Evolutionary conservation across 2,797 vertebrate genomes (phyloP).

Genomic region (Chrysocyon brachyurus): DNA sequence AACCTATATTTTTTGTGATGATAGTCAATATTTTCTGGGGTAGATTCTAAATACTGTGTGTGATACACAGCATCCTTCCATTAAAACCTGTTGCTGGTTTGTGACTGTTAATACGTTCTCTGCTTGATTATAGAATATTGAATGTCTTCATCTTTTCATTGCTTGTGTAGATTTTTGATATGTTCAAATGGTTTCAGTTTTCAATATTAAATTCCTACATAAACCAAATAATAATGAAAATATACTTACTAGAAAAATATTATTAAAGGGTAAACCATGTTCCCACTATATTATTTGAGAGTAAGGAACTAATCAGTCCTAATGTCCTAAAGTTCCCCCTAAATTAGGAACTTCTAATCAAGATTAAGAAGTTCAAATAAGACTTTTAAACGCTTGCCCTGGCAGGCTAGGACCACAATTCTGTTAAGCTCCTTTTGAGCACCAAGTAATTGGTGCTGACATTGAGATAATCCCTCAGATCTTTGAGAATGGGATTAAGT

Average conservation of each 20-base stretch:
- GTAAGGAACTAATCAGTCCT: not conserved
- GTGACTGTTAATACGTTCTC: not conserved
- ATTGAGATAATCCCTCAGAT: not conserved
- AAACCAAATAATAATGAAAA: slow-evolving; percentile 26
- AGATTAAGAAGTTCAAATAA: not conserved
- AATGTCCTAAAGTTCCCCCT: not conserved
- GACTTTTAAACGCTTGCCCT: not conserved
- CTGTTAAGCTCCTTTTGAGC: not conserved
- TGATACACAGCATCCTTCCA: no score
- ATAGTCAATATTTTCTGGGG: not conserved
- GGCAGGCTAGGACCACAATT: not conserved
- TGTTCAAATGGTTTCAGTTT: not conserved
- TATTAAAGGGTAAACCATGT: not conserved
- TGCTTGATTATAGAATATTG: not conserved
- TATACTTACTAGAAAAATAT: not conserved
- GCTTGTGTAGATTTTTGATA: not conserved
- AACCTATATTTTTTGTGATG: not conserved
- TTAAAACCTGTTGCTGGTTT: not conserved
- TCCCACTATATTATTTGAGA: not conserved
- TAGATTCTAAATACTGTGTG: not conserved
- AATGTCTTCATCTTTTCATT: not conserved
- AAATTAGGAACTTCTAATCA: not conserved
- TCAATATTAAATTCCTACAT: slow-evolving; percentile 28
- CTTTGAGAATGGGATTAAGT: not conserved
- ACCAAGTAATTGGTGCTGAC: not conserved